A percentile compares a stretch with the other conserved stretches of the same genome.
These are phyloP conservation scores for Diarsia mendica DNA, from an alignment of 2,888 invertebrate genomes.

Conservation along the genomic window DNA sequence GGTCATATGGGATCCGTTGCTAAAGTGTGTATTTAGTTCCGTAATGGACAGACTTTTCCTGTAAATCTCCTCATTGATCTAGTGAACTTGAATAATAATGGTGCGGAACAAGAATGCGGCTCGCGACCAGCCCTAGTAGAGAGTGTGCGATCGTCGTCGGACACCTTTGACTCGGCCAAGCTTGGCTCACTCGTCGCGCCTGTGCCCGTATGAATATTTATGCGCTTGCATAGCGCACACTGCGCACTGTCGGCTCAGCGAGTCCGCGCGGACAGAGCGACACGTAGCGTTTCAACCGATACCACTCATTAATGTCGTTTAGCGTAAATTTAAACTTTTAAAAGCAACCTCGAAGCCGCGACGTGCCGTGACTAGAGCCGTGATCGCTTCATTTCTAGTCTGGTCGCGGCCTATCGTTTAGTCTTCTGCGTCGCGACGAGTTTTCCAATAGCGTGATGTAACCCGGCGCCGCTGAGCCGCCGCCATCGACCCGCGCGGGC, in stretches of 20 bases:
- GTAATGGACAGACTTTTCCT: conserved; percentile 10
- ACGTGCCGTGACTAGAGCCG: conserved; percentile 81
- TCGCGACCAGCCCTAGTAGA: conserved; percentile 68
- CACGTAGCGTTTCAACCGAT: conserved; percentile 75
- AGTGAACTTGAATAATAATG: conserved; percentile 41
- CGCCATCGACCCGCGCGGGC: conserved; percentile 35
- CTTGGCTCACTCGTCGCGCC: conserved; percentile 77
- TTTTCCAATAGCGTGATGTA: conserved; percentile 87
- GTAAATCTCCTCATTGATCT: conserved; percentile 18
- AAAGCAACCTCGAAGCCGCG: conserved; percentile 79
- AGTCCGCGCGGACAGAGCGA: conserved; percentile 71
- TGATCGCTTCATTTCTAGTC: conserved; percentile 78
- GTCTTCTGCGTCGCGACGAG: conserved; percentile 79
- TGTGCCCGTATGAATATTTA: conserved; percentile 82
- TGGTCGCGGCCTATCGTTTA: conserved; percentile 78
- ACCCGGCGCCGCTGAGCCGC: conserved; percentile 85
- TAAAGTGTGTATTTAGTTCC: conserved; percentile 23
- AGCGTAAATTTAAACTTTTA: conserved; percentile 85
- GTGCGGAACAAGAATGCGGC: conserved; percentile 47
- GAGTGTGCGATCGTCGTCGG: conserved; percentile 70
- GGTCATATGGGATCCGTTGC: background rate
- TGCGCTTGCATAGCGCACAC: conserved; percentile 77
- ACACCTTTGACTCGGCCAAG: conserved; percentile 83
- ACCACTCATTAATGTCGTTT: conserved; percentile 85
- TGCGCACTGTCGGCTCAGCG: conserved; percentile 66